These are phyloP conservation scores for Romanogobio albipinnatus DNA, from an alignment of 2,113 vertebrate species.

Conservation along the genomic window DNA sequence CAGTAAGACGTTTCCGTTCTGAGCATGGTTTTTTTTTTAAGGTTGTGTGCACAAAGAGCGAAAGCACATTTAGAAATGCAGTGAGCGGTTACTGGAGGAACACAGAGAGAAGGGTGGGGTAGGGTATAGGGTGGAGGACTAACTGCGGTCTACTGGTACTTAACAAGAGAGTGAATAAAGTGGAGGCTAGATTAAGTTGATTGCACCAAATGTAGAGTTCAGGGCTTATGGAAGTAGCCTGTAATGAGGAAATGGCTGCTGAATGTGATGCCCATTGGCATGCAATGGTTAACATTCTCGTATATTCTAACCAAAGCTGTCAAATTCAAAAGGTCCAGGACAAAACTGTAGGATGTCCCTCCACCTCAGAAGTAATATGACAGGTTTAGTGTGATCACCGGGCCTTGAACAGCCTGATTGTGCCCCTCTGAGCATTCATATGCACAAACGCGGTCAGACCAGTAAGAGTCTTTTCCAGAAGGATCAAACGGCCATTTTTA, in stretches of 20 bases:
- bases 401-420: neutral
- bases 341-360: neutral
- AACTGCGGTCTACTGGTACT: slow-evolving; percentile 3
- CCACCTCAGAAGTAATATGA: neutral
- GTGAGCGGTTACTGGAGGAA: neutral
- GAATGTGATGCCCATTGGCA: neutral
- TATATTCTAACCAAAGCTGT: neutral
- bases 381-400: neutral
- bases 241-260: neutral
- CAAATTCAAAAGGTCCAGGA: neutral
- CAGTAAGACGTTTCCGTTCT: slow-evolving; percentile 42
- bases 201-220: neutral
- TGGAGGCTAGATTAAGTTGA: neutral
- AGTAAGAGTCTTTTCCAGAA: neutral
- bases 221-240: neutral
- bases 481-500: neutral
- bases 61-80: neutral
- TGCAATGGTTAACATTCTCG: neutral
- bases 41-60: neutral
- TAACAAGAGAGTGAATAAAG: neutral
- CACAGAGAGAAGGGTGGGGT: slow-evolving; percentile 8
- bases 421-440: neutral
- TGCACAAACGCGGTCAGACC: neutral
- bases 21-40: neutral
- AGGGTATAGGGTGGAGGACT: neutral